These are phyloP conservation scores for Hirtodrosophila cameraria DNA, from an alignment of 2,888 invertebrate genomes.

Conservation along the genomic window DNA sequence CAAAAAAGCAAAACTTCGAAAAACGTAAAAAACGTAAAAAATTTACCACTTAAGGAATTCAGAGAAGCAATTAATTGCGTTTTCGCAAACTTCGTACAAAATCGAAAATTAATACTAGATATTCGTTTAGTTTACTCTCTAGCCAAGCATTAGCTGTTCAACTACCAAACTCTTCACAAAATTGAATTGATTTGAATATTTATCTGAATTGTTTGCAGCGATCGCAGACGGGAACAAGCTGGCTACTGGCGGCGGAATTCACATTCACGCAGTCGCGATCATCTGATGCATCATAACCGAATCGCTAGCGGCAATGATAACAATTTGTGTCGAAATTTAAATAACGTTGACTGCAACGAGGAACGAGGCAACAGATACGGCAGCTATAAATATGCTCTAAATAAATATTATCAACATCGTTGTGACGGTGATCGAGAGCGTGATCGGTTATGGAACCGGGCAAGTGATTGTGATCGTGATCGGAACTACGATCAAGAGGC, in stretches of 20 bases:
- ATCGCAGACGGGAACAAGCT: conserved; percentile 78
- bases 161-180: no score
- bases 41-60: no score
- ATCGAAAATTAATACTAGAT: no score
- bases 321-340: conserved; percentile 83
- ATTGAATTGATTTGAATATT: background rate
- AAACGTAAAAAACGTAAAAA: no score
- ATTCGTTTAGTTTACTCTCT: no score
- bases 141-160: no score
- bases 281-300: conserved; percentile 63
- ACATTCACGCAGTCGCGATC: conserved; percentile 83
- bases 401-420: conserved; percentile 56
- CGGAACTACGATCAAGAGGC: conserved; percentile 61
- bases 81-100: no score
- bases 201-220: conserved; percentile 55
- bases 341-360: conserved; percentile 83
- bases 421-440: conserved; percentile 59
- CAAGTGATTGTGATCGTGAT: conserved; percentile 60
- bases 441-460: no score
- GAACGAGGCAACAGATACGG: conserved; percentile 65
- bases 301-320: conserved; percentile 70
- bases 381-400: conserved; percentile 59
- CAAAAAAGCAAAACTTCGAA: no score
- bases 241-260: conserved; percentile 76
- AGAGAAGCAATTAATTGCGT: no score